Conservation (phyloP, 1,140 invertebrate species). For the Bactericera cockerelli region DNA sequence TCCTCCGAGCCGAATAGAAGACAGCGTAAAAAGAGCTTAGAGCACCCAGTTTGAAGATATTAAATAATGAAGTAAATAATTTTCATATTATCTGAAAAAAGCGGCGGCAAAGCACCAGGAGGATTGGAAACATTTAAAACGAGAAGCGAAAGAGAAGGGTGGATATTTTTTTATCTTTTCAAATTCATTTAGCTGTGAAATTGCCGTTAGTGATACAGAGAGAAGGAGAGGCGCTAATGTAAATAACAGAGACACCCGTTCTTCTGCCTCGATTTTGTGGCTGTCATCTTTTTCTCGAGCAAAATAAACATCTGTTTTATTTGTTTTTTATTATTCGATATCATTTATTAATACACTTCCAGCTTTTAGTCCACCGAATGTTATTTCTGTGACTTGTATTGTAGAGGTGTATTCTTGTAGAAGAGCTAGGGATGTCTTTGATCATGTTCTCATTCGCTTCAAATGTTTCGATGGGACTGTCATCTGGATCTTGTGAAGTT, state of each 20-base stretch:
- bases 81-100: neutral
- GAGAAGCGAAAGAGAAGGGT: neutral
- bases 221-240: slow-evolving; percentile 1
- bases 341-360: slow-evolving; percentile 7
- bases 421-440: too few relatives aligned
- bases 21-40: too few relatives aligned
- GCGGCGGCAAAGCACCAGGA: neutral
- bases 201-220: slow-evolving; percentile 1
- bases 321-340: slow-evolving; percentile 6
- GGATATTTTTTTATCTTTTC: neutral
- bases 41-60: neutral
- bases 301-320: slow-evolving; percentile 5
- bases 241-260: neutral
- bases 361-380: too few relatives aligned
- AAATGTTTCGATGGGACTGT: too few relatives aligned
- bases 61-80: slow-evolving; percentile 4
- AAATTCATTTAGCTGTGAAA: slow-evolving; percentile 6
- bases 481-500: too few relatives aligned
- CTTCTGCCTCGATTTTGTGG: neutral
- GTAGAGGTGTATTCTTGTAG: too few relatives aligned
- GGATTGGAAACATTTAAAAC: slow-evolving; percentile 6
- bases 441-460: too few relatives aligned
- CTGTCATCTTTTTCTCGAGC: neutral
- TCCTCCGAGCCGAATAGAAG: too few relatives aligned
- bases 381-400: too few relatives aligned